A percentile compares a stretch with the other conserved stretches of the same genome.
Evolutionary conservation across 2,113 vertebrate species (phyloP).

Genomic region (Clinocottus analis): DNA sequence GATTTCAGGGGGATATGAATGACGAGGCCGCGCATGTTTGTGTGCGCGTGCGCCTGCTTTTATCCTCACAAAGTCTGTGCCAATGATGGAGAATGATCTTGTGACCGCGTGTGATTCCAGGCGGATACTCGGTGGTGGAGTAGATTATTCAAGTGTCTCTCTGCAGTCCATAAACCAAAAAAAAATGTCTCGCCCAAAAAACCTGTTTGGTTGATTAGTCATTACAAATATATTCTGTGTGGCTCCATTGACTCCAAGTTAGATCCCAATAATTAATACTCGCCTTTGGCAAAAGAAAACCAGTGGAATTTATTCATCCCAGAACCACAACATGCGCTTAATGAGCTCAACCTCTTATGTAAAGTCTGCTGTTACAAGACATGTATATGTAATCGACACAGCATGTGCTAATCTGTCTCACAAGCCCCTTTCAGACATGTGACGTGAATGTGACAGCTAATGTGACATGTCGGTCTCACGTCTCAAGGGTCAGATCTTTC

Average conservation of each 20-base stretch:
- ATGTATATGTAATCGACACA: neutral
- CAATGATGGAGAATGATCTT: conserved; percentile 34
- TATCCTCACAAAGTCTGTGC: neutral
- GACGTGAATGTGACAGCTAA: neutral
- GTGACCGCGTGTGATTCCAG: conserved; percentile 6
- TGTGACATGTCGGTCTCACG: neutral
- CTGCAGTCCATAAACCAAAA: conserved; percentile 35
- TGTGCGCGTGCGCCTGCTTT: neutral
- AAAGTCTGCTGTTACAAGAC: neutral
- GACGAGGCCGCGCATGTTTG: neutral
- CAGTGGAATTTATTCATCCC: neutral
- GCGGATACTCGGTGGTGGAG: conserved; percentile 17
- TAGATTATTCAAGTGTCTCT: conserved; percentile 35
- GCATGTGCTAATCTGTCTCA: neutral
- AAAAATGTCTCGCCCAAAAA: neutral
- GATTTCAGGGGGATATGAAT: conserved; percentile 38
- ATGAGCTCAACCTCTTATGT: neutral
- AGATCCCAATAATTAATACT: neutral
- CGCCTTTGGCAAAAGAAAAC: neutral
- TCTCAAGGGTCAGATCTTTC: neutral
- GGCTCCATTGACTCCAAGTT: neutral
- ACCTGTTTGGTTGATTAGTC: conserved; percentile 6
- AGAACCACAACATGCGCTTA: neutral
- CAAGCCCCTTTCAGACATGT: neutral
- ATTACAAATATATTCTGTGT: neutral